Conservation (phyloP, 2,888 invertebrate species). For the Zelleria hepariella region DNA sequence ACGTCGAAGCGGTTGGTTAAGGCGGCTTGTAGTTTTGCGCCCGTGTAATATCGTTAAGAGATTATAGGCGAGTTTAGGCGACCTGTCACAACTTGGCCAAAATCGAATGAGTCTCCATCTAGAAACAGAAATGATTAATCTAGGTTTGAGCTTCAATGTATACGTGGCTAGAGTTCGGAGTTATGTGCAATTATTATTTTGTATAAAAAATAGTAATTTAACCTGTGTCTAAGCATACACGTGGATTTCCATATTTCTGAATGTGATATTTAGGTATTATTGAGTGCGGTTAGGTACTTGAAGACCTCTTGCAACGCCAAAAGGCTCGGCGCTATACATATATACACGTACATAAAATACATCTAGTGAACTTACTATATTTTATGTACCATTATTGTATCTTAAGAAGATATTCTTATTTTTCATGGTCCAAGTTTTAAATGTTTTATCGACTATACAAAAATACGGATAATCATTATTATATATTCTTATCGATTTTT, state of each 20-base stretch:
- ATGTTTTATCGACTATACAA: slow-evolving; percentile 73
- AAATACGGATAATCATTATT: slow-evolving; percentile 69
- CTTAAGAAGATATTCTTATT: slow-evolving; percentile 72
- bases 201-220: slow-evolving; percentile 65
- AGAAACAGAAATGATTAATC: background rate
- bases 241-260: slow-evolving; percentile 72
- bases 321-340: slow-evolving; percentile 26
- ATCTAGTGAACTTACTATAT: slow-evolving; percentile 68
- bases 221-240: slow-evolving; percentile 68
- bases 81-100: background rate
- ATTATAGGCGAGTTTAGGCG: background rate
- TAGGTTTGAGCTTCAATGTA: slow-evolving; percentile 33
- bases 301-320: slow-evolving; percentile 18
- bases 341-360: slow-evolving; percentile 58
- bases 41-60: background rate
- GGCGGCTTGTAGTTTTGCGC: background rate
- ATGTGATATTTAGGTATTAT: slow-evolving; percentile 73
- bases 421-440: slow-evolving; percentile 73
- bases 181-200: slow-evolving; percentile 74
- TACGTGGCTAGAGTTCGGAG: slow-evolving; percentile 57
- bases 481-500: slow-evolving; percentile 70
- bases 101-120: background rate
- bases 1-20: slow-evolving; percentile 37
- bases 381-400: slow-evolving; percentile 72
- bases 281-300: slow-evolving; percentile 59